These are phyloP conservation scores for Nycticryphes semicollaris DNA, from an alignment of 2,113 vertebrate genomes.

Conservation along the genomic window DNA sequence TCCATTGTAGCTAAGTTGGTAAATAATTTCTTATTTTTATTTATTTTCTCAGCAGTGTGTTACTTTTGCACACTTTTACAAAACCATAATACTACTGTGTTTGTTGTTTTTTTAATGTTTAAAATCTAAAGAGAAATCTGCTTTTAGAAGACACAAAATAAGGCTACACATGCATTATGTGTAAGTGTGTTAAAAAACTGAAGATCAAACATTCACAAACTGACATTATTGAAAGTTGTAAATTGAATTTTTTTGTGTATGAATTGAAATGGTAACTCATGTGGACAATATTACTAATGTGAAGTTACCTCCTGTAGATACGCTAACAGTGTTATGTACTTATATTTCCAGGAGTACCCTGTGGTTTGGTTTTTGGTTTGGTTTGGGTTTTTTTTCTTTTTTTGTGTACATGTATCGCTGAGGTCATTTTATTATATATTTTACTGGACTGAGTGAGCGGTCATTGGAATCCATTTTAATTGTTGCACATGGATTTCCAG, in stretches of 20 bases:
- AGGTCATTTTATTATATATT: conserved; percentile 74
- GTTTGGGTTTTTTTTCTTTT: conserved; percentile 45
- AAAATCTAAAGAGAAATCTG: conserved; percentile 54
- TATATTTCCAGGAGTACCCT: conserved; percentile 76
- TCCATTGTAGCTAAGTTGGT: conserved; percentile 33
- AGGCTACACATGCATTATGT: conserved; percentile 36
- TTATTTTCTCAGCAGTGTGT: conserved; percentile 74
- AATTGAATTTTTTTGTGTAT: conserved; percentile 69
- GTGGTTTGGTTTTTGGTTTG: conserved; percentile 60
- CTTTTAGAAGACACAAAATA: conserved; percentile 56
- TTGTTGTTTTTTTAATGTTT: conserved; percentile 59
- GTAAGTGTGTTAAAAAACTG: conserved; percentile 50
- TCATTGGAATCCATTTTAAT: conserved; percentile 79
- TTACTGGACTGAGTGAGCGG: conserved; percentile 81
- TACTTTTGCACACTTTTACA: conserved; percentile 73
- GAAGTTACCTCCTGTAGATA: conserved; percentile 80
- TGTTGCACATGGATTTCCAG: conserved; percentile 80
- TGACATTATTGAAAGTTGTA: conserved; percentile 66
- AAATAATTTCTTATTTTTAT: conserved; percentile 59
- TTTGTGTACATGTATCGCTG: conserved; percentile 75
- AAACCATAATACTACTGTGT: conserved; percentile 76
- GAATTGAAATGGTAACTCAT: conserved; percentile 70
- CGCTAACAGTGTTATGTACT: conserved; percentile 80
- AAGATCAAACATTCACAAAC: conserved; percentile 69
- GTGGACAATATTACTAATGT: conserved; percentile 69